Evolutionary conservation across 2,113 vertebrate species (phyloP), one percentile per base, ranked within the genome.

Genomic region (Actinemys pallida): DNA sequence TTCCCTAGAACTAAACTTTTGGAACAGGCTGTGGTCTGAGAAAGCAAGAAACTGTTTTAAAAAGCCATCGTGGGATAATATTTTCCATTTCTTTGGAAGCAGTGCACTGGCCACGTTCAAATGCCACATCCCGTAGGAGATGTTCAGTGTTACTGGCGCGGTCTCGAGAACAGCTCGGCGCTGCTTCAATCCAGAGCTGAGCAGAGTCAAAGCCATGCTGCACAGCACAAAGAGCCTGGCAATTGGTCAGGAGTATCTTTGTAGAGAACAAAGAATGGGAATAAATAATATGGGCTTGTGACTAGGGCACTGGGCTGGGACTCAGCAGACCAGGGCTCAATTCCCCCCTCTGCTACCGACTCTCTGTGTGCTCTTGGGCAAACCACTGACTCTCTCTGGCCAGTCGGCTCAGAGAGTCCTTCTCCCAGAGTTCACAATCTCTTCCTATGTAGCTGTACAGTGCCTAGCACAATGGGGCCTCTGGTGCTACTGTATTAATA

Each of bases 41-140:
- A 8, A 5, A 59, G 54, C 52, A 47, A 27, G n/a, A 52, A 94
- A 39, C 78, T 47, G n/a, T 82, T 47, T 90, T 25, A 94, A 80
- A 90, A 53, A 1, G 31, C 3, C 13, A 62, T 35, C 3, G 13
- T 16, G 29, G 12, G 59, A 29, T 89, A 80, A 96, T 83, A 85
- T 96, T 96, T 62, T 95, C 94, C 94, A 90, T 56, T 31, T 45
- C 6, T 39, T 10, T 88, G 86, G 84, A 88, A 94, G 90, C 75
- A 2, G 57, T 53, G 92, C 92, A 86, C 92, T 95, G 95, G 96
- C 93, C 1, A 29, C 39, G 20, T 78, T 87, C 92, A 94, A 96
- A 96, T 95, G 96, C 92, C 96, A 96, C 90, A 90, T 96, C 96
- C 94, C 96, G 14, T 3, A 81, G 97, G 97, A 97, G 92, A 76